Conservation (phyloP, 2,797 vertebrate genomes). For the Enteromius argenteus region DNA sequence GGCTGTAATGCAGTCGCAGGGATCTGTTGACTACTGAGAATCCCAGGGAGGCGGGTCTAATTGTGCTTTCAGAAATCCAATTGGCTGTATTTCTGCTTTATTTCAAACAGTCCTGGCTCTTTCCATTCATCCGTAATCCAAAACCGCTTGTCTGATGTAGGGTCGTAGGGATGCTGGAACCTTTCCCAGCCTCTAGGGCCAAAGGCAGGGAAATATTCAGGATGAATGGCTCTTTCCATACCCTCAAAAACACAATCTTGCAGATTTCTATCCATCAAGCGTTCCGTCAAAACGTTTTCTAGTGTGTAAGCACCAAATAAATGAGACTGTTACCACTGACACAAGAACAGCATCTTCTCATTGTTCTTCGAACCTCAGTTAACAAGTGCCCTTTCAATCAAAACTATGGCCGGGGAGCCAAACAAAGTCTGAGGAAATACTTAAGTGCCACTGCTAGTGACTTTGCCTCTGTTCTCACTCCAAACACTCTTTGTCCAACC, state of each 20-base stretch:
- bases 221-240: neutral
- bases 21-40: neutral
- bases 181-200: neutral
- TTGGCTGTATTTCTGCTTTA: conserved; percentile 15
- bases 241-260: neutral
- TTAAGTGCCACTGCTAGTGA: conserved; percentile 72
- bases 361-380: conserved; percentile 21
- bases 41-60: conserved; percentile 5
- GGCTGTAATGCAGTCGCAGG: neutral
- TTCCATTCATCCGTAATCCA: neutral
- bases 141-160: neutral
- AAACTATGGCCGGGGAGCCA: conserved; percentile 59
- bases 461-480: conserved; percentile 62
- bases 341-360: conserved; percentile 24
- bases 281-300: neutral
- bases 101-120: conserved; percentile 3
- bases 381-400: conserved; percentile 5
- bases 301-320: conserved; percentile 37
- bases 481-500: conserved; percentile 31
- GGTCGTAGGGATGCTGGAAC: neutral
- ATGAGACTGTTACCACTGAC: conserved; percentile 10
- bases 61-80: conserved; percentile 46
- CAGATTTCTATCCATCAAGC: neutral
- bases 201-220: neutral
- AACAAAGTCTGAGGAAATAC: conserved; percentile 56